Percentiles rank a stretch among this genome's conserved stretches.
Evolutionary conservation across 2,797 vertebrate genomes (phyloP).

Genomic region (Otus scops): DNA sequence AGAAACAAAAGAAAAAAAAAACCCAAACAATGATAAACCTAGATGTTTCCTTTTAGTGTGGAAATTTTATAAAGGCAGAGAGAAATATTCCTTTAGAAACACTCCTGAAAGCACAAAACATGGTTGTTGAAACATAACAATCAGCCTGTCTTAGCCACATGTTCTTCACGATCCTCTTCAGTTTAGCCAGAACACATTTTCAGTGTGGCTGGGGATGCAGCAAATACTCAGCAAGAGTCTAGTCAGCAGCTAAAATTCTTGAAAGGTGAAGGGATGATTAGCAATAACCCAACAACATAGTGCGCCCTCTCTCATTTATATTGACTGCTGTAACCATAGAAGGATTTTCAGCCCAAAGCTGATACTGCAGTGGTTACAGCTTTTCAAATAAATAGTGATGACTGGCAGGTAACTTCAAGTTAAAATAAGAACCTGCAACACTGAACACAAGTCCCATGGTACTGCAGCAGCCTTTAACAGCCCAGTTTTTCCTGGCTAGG

Average conservation of each 20-base stretch:
- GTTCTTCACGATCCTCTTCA: neutral
- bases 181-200: neutral
- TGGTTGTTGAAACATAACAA: neutral
- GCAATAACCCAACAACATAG: neutral
- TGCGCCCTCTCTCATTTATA: neutral
- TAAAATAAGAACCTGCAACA: slow-evolving; percentile 51
- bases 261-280: neutral
- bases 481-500: slow-evolving; percentile 8
- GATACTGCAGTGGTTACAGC: neutral
- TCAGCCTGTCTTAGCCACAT: neutral
- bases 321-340: neutral
- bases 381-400: neutral
- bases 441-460: slow-evolving; percentile 23
- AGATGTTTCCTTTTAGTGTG: neutral
- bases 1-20: neutral
- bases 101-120: neutral
- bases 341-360: slow-evolving; percentile 15
- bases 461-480: slow-evolving; percentile 49
- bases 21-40: neutral
- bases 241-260: neutral
- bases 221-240: neutral
- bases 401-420: slow-evolving; percentile 23
- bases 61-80: neutral
- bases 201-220: neutral
- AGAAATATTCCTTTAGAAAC: neutral